Evolutionary conservation across 2,797 vertebrate genomes (phyloP).

Genomic region (Phrynocephalus vlangalii): DNA sequence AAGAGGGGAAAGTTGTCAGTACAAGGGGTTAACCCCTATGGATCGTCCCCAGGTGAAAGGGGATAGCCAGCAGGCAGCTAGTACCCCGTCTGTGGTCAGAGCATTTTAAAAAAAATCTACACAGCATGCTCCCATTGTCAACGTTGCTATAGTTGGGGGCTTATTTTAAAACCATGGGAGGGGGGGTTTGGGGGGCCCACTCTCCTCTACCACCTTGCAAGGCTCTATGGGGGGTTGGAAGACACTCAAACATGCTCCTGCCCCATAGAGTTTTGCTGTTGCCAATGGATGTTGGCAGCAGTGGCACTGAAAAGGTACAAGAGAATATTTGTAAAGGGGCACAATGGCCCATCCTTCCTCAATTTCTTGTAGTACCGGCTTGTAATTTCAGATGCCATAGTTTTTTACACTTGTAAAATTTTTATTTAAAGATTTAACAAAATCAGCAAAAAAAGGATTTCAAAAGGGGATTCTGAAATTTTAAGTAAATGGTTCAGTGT

Average conservation of each 20-base stretch:
- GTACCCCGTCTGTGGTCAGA: too few species aligned
- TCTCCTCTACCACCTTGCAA: too few species aligned
- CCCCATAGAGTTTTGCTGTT: too few species aligned
- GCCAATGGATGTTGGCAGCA: too few species aligned
- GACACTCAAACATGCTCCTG: too few species aligned
- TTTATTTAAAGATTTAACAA: background rate
- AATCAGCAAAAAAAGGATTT: background rate
- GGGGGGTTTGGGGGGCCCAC: too few species aligned
- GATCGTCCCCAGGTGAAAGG: background rate
- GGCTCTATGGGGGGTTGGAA: too few species aligned
- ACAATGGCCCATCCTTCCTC: background rate
- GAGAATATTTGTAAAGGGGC: background rate
- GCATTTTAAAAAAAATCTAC: too few species aligned
- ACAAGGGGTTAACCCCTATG: background rate
- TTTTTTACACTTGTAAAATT: background rate
- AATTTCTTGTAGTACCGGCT: background rate
- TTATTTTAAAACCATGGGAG: too few species aligned
- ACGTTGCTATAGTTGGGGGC: too few species aligned
- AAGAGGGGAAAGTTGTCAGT: background rate
- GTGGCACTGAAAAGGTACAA: background rate
- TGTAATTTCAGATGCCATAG: background rate
- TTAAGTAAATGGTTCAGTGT: constrained; percentile 7
- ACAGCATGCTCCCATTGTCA: too few species aligned
- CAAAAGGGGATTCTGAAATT: background rate
- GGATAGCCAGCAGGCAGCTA: too few species aligned